These are phyloP conservation scores for Nomada goodeniana DNA, from an alignment of 2,888 invertebrate genomes.

Conservation along the genomic window DNA sequence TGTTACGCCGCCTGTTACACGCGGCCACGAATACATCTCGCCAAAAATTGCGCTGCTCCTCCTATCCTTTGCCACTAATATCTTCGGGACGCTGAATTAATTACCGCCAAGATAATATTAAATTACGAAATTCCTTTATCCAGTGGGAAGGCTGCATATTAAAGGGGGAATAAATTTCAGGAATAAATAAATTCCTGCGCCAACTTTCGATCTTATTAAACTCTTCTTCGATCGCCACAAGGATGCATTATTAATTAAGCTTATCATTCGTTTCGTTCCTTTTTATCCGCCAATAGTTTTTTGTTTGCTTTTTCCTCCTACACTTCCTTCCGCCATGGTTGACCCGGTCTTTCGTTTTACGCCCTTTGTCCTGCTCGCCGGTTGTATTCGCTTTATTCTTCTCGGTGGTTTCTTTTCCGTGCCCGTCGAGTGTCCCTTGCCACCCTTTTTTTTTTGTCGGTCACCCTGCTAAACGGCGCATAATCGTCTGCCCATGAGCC, in stretches of 20 bases:
- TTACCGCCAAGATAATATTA: conserved; percentile 26
- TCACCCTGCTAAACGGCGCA: conserved; percentile 77
- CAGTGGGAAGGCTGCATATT: background rate
- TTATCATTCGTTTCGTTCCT: background rate
- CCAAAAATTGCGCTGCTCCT: background rate
- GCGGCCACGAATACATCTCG: background rate
- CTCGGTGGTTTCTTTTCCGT: conserved; percentile 52
- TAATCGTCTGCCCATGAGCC: conserved; percentile 76
- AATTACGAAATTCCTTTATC: conserved; percentile 23
- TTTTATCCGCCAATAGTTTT: background rate
- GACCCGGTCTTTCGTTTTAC: conserved; percentile 56
- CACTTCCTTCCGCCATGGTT: background rate
- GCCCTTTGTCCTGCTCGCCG: conserved; percentile 57
- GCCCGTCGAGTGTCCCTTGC: conserved; percentile 66
- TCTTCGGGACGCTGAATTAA: conserved; percentile 34
- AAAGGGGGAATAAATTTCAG: background rate
- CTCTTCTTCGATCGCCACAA: background rate
- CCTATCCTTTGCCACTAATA: background rate
- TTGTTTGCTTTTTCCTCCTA: background rate
- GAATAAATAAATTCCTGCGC: conserved; percentile 19
- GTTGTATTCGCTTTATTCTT: conserved; percentile 58
- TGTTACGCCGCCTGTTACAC: conserved; percentile 31
- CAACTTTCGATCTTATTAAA: conserved; percentile 48
- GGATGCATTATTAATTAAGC: conserved; percentile 31
- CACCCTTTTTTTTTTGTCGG: conserved; percentile 49